Conservation (phyloP, 2,113 vertebrate genomes). For the Aplodontia rufa region DNA sequence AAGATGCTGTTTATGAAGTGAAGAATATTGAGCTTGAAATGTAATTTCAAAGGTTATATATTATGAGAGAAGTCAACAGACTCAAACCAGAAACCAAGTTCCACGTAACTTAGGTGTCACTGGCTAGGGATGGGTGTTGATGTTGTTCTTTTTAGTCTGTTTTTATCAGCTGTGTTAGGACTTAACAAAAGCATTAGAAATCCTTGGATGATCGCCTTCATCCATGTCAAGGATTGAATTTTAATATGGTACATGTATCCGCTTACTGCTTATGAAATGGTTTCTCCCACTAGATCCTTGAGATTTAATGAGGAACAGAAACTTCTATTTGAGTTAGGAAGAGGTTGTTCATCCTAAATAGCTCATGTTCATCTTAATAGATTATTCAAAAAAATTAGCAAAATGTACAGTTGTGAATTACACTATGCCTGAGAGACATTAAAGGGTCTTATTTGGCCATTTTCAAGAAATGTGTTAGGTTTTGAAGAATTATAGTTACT, state of each 20-base stretch:
- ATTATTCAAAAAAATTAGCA: neutral
- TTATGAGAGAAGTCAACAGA: neutral
- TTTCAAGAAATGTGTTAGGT: constrained; percentile 27
- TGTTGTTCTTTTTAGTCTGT: neutral
- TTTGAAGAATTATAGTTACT: constrained; percentile 13
- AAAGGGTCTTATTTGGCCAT: neutral
- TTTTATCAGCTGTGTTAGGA: neutral
- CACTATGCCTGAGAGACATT: neutral
- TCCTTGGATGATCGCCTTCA: neutral
- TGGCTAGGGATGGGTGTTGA: neutral
- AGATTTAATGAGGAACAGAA: neutral
- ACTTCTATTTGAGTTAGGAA: neutral
- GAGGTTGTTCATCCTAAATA: neutral
- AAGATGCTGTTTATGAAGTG: neutral
- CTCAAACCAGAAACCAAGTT: neutral
- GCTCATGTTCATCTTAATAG: neutral
- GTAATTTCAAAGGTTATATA: neutral
- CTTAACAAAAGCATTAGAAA: neutral
- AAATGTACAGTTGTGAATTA: neutral
- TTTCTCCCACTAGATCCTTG: neutral
- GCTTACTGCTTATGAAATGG: neutral
- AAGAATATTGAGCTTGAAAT: neutral
- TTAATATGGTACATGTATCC: accelerated
- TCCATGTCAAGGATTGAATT: neutral
- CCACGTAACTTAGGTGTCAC: neutral